phyloP scores from a whole-genome alignment of 1,140 invertebrate genomes.

The Drosophila quadrilineata region DNA sequence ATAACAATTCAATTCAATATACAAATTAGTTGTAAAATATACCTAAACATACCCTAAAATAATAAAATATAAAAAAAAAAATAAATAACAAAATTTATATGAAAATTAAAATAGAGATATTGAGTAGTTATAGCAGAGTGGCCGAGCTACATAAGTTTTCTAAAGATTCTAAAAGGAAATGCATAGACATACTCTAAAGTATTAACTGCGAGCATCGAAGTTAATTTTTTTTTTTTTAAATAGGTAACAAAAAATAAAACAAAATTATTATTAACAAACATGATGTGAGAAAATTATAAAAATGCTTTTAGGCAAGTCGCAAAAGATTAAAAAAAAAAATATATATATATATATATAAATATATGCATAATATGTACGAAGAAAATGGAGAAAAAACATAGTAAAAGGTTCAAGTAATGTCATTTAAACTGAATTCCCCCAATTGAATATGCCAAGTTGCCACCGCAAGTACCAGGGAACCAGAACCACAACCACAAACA shows the following conservation, averaged over 20 bases:
- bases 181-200: conserved; percentile 62
- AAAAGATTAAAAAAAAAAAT: conserved; percentile 8
- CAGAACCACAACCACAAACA: conserved; percentile 26
- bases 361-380: too few relatives aligned
- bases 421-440: conserved; percentile 35
- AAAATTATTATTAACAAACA: conserved; percentile 1
- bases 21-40: conserved; percentile 32
- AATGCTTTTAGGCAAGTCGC: conserved; percentile 46
- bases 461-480: conserved; percentile 24
- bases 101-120: conserved; percentile 15
- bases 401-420: conserved; percentile 16
- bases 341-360: conserved; percentile 33
- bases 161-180: conserved; percentile 73
- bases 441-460: conserved; percentile 26
- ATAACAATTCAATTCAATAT: conserved; percentile 50
- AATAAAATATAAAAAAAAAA: conserved; percentile 12
- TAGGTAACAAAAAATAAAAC: conserved; percentile 23
- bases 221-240: conserved; percentile 49
- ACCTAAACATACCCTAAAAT: too few relatives aligned
- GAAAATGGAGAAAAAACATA: not conserved
- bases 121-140: conserved; percentile 64
- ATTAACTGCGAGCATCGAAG: conserved; percentile 70
- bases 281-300: not conserved
- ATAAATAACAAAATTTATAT: conserved; percentile 10
- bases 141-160: conserved; percentile 73